A percentile compares a stretch with the other conserved stretches of the same genome.
Evolutionary conservation across 1,140 invertebrate genomes (phyloP).

Genomic region (Drosophila teissieri): DNA sequence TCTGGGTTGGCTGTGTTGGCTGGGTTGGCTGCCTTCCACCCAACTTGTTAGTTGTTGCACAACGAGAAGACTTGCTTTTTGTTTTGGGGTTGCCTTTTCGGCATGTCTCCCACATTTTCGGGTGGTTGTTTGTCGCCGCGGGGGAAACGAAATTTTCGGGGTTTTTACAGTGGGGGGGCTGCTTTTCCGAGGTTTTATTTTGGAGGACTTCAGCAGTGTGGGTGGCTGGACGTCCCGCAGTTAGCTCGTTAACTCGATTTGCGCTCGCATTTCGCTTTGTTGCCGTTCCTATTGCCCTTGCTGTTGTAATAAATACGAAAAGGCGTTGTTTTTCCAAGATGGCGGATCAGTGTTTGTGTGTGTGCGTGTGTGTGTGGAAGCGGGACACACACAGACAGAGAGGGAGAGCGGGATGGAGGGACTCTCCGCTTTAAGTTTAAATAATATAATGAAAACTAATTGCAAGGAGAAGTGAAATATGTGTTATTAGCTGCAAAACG

Average conservation of each 20-base stretch:
- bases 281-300: constrained; percentile 19
- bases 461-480: background rate
- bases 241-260: constrained; percentile 82
- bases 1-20: constrained; percentile 9
- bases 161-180: background rate
- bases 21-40: constrained; percentile 4
- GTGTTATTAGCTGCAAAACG: too few relatives aligned
- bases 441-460: background rate
- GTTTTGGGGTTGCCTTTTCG: constrained; percentile 65
- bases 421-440: constrained; percentile 6
- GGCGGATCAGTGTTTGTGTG: constrained; percentile 39
- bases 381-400: background rate
- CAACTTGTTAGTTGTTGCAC: constrained; percentile 78
- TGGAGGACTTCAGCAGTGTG: constrained; percentile 6
- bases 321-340: constrained; percentile 76
- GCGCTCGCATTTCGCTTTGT: constrained; percentile 40
- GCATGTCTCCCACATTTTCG: constrained; percentile 27
- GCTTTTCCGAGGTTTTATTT: background rate
- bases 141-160: constrained; percentile 26
- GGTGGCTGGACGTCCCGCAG: constrained; percentile 56
- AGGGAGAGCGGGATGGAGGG: background rate
- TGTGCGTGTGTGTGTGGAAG: background rate
- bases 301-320: constrained; percentile 74
- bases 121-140: constrained; percentile 33
- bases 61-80: constrained; percentile 49